A percentile compares a stretch with the other conserved stretches of the same genome.
These are phyloP conservation scores for Mola mola DNA, from an alignment of 2,113 vertebrate species.

Conservation along the genomic window DNA sequence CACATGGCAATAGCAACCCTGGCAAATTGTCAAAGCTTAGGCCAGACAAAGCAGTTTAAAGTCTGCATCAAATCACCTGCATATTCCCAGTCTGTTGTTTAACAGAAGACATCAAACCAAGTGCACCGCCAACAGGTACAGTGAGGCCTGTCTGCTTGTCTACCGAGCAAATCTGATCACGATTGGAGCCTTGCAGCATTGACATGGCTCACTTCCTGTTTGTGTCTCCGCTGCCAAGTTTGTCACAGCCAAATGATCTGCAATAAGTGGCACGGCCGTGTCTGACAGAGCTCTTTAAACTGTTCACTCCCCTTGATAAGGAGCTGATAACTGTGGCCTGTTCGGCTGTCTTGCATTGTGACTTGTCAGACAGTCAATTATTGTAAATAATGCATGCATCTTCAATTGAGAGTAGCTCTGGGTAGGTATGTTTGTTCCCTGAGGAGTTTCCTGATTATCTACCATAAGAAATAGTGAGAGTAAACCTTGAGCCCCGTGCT, in stretches of 20 bases:
- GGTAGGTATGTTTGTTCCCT: slow-evolving; percentile 7
- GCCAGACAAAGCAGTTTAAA: not conserved
- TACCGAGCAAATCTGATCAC: slow-evolving; percentile 31
- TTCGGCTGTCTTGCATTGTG: slow-evolving; percentile 23
- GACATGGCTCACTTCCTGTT: slow-evolving; percentile 48
- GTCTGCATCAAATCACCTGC: slow-evolving; percentile 22
- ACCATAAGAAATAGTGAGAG: too few relatives aligned
- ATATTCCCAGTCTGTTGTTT: slow-evolving; percentile 35
- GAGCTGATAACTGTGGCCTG: slow-evolving; percentile 34
- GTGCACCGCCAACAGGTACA: slow-evolving; percentile 42
- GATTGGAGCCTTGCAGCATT: slow-evolving; percentile 26
- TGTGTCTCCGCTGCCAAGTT: slow-evolving; percentile 55
- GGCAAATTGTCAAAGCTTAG: not conserved
- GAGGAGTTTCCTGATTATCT: too few relatives aligned
- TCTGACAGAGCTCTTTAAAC: slow-evolving; percentile 54
- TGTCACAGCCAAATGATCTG: slow-evolving; percentile 53
- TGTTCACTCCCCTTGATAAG: slow-evolving; percentile 40
- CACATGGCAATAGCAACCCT: too few relatives aligned
- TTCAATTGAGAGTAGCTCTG: slow-evolving; percentile 13
- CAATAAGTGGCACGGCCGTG: slow-evolving; percentile 40
- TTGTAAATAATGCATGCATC: slow-evolving; percentile 49
- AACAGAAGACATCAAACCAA: slow-evolving; percentile 32
- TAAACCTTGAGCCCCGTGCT: too few relatives aligned
- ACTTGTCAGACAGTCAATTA: slow-evolving; percentile 42
- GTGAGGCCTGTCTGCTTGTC: slow-evolving; percentile 53